phyloP scores from a whole-genome alignment of 2,113 vertebrate genomes.

The Sinocyclocheilus grahami region DNA sequence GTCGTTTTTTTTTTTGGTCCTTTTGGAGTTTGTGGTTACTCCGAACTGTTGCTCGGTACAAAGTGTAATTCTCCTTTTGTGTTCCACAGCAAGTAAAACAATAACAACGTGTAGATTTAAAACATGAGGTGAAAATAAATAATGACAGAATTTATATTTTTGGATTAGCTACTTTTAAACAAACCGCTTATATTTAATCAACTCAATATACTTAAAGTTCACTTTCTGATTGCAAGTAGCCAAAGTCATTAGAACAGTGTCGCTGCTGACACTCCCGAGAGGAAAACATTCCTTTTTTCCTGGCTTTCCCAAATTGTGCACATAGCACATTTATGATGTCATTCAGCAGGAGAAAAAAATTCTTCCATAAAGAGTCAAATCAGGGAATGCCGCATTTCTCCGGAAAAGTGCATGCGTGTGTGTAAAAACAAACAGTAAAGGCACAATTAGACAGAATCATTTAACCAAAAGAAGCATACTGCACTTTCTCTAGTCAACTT shows the following conservation, averaged over 20 bases:
- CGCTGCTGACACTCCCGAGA: background rate
- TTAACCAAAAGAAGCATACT: background rate
- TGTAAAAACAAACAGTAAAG: constrained; percentile 9
- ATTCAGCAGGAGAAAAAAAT: constrained; percentile 5
- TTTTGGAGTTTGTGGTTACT: too few relatives aligned
- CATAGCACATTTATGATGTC: constrained; percentile 44
- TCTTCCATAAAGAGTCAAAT: constrained; percentile 37
- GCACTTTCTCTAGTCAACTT: background rate
- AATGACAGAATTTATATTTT: background rate
- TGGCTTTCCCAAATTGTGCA: constrained; percentile 41
- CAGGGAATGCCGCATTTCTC: background rate
- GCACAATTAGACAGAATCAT: background rate
- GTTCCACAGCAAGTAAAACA: background rate
- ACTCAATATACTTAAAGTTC: background rate
- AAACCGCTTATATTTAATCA: background rate
- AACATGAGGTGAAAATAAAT: background rate
- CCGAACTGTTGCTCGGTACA: too few relatives aligned
- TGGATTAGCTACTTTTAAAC: background rate
- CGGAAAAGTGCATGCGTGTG: background rate
- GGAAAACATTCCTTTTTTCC: constrained; percentile 10
- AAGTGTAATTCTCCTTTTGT: background rate
- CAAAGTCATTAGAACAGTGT: background rate
- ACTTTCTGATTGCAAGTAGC: background rate
- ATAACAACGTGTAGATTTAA: background rate
- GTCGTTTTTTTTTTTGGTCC: too few relatives aligned